Conservation (phyloP, 2,888 invertebrate genomes). For the Cerastis rubricosa region DNA sequence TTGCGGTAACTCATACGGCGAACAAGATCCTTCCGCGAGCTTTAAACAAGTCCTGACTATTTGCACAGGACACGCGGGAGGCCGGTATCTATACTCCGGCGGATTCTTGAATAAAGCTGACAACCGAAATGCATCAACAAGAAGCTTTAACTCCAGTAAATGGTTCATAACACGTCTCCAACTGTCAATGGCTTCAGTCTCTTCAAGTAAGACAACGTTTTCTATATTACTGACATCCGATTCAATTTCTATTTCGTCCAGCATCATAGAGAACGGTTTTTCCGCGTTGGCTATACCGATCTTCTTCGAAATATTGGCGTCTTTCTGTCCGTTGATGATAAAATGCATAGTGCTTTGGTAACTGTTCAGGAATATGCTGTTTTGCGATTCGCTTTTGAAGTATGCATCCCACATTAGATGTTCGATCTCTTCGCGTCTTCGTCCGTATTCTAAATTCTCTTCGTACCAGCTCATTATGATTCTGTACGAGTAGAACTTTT, state of each 20-base stretch:
- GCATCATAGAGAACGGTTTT: slow-evolving; percentile 81
- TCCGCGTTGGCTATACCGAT: slow-evolving; percentile 77
- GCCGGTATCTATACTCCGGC: slow-evolving; percentile 80
- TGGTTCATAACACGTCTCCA: slow-evolving; percentile 89
- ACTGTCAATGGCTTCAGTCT: slow-evolving; percentile 81
- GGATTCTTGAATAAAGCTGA: slow-evolving; percentile 89
- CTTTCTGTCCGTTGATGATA: slow-evolving; percentile 83
- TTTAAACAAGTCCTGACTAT: slow-evolving; percentile 91
- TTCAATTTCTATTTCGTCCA: slow-evolving; percentile 86
- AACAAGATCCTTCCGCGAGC: slow-evolving; percentile 92
- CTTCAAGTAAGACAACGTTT: slow-evolving; percentile 81
- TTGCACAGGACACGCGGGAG: slow-evolving; percentile 88
- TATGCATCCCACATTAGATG: slow-evolving; percentile 88
- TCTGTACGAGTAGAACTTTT: slow-evolving; percentile 90
- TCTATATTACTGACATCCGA: slow-evolving; percentile 87
- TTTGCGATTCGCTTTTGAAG: slow-evolving; percentile 78
- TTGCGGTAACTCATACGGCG: slow-evolving; percentile 92
- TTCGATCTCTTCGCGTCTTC: slow-evolving; percentile 84
- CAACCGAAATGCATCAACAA: slow-evolving; percentile 91
- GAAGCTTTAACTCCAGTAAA: slow-evolving; percentile 90
- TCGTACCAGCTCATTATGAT: slow-evolving; percentile 88
- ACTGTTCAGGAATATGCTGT: slow-evolving; percentile 78
- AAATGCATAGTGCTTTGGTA: slow-evolving; percentile 82
- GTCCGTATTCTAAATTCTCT: slow-evolving; percentile 83
- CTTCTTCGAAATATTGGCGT: slow-evolving; percentile 76